These are phyloP conservation scores for Synergus itoensis DNA, from an alignment of 2,888 invertebrate genomes.

Conservation along the genomic window DNA sequence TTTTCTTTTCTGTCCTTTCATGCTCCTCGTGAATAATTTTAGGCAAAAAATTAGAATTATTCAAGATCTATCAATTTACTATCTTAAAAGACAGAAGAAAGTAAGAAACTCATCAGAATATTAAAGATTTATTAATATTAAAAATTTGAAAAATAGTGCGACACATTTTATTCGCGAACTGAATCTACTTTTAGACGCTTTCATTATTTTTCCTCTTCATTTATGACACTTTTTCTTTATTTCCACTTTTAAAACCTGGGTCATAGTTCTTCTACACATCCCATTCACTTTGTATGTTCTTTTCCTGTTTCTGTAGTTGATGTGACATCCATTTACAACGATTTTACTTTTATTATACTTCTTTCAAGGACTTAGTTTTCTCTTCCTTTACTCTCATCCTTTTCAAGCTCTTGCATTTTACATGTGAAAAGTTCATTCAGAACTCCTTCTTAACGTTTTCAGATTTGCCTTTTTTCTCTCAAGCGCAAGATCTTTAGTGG, in stretches of 20 bases:
- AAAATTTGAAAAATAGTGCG: not conserved
- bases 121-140: too few species aligned
- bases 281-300: constrained; percentile 11
- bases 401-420: constrained; percentile 20
- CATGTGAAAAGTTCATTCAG: constrained; percentile 18
- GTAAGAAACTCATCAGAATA: too few species aligned
- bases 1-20: not conserved
- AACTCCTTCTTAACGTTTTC: not conserved
- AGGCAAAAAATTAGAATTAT: not conserved
- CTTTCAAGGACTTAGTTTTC: constrained; percentile 19
- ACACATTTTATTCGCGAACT: not conserved
- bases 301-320: constrained; percentile 20
- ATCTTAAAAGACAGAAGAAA: too few species aligned
- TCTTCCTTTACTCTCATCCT: not conserved
- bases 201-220: not conserved
- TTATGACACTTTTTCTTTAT: not conserved
- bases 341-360: constrained; percentile 23
- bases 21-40: not conserved
- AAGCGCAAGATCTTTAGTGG: not conserved
- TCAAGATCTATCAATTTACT: too few species aligned
- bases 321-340: constrained; percentile 30
- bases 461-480: not conserved
- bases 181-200: not conserved
- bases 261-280: constrained; percentile 21
- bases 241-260: not conserved